Evolutionary conservation across 2,888 invertebrate species (phyloP).

Genomic region (Drosophila atripex): DNA sequence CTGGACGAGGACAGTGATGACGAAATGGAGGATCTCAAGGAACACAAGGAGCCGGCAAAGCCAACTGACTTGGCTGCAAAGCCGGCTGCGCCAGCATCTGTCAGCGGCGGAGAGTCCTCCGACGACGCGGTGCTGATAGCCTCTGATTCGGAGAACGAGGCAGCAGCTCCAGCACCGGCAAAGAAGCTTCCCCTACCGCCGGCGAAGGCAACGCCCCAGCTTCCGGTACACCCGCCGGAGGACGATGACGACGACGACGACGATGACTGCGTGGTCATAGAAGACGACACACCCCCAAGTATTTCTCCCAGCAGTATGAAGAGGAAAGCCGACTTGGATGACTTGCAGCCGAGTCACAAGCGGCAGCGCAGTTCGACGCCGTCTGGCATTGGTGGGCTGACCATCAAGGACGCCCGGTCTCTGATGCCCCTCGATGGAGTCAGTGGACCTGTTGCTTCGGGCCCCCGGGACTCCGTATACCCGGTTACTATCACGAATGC

Average conservation of each 20-base stretch:
- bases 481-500: constrained; percentile 87
- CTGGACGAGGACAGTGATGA: constrained; percentile 81
- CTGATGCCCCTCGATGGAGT: constrained; percentile 74
- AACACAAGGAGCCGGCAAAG: constrained; percentile 30
- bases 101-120: constrained; percentile 69
- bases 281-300: constrained; percentile 84
- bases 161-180: constrained; percentile 24
- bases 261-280: constrained; percentile 85
- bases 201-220: constrained; percentile 34
- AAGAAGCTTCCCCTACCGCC: constrained; percentile 31
- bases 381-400: constrained; percentile 72
- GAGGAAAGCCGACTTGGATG: constrained; percentile 85
- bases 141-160: constrained; percentile 81
- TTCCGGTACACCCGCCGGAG: constrained; percentile 22
- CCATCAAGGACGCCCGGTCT: constrained; percentile 83
- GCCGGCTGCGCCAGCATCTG: constrained; percentile 16
- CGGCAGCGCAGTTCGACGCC: constrained; percentile 69
- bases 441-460: constrained; percentile 16
- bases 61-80: constrained; percentile 31
- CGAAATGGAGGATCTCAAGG: constrained; percentile 56
- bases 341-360: constrained; percentile 83
- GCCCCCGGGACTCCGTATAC: constrained; percentile 56
- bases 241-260: constrained; percentile 82
- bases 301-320: constrained; percentile 75
- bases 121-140: constrained; percentile 82